Evolutionary conservation across 1,140 invertebrate species (phyloP), one percentile per base, ranked within the genome.

Genomic region (Eufriesea mexicana): DNA sequence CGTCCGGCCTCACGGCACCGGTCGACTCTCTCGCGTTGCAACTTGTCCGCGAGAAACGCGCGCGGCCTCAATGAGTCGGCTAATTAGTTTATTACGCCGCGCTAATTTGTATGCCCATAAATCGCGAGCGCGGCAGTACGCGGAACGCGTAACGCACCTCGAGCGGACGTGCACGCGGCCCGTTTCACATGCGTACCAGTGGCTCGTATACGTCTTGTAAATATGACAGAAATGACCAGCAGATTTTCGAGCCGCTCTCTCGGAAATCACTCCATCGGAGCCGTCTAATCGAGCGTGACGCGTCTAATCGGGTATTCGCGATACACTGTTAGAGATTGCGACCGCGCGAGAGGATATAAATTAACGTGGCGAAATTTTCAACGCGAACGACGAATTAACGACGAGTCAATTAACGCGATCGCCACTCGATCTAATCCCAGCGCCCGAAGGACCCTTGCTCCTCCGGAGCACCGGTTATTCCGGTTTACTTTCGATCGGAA

Each of bases 81-180:
- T 92, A 92, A 92, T 92, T 92, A 91, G 90, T 92, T 92, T 91
- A 91, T 92, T 91, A 87, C 89, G 85, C 84, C 83, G 84, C 47
- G 88, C 84, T 89, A 87, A 92, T 91, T 92, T 90, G 82, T 90
- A 91, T 90, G 78, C 75, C 70, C 84, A 83, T 90, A 91, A 92
- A 91, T 91, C 85, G 84, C 78, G 71, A 77, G 74, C 59, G 59
- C 42, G 67, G 35, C 35, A 35, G 42, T 74, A 71, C 64, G 62
- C 25, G 57, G 59, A n/a, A 25, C 59, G 45, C 42, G 81, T 78
- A 78, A 76, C 42, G 72, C 25, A 14, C 28, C 35, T 35, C 14
- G 10, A 18, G 35, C n/a, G 23, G n/a, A 35, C n/a, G 8, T 47
- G 51, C 18, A 28, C 12, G 16, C n/a, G 18, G 14, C n/a, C 28